phyloP scores from a whole-genome alignment of 2,797 vertebrate species.

The Sebastes umbrosus region DNA sequence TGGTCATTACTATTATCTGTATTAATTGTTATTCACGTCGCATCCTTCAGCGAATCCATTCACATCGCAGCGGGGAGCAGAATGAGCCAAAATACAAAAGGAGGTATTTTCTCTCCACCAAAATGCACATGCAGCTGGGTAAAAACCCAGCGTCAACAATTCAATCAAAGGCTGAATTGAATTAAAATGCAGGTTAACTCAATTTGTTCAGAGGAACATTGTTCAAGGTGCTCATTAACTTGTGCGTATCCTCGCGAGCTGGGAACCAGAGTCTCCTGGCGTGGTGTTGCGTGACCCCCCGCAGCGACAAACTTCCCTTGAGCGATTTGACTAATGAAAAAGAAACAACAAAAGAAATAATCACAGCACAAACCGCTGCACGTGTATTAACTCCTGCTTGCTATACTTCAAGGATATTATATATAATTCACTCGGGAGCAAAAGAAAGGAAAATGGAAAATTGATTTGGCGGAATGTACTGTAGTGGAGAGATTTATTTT shows the following conservation, averaged over 20 bases:
- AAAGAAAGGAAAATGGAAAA: conserved; percentile 61
- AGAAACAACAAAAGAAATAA: conserved; percentile 45
- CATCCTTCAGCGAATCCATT: conserved; percentile 15
- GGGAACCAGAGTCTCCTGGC: conserved; percentile 22
- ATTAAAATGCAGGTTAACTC: conserved; percentile 65
- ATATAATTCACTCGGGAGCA: conserved; percentile 69
- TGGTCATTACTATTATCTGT: conserved; percentile 9
- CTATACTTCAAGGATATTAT: conserved; percentile 72
- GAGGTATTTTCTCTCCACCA: conserved; percentile 2
- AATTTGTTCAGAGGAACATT: conserved; percentile 55
- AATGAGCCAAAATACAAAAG: conserved; percentile 17
- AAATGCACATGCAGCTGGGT: not conserved
- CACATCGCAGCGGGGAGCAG: conserved; percentile 6
- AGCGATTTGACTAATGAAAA: conserved; percentile 52
- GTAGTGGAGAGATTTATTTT: not conserved
- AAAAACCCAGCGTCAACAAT: conserved; percentile 12
- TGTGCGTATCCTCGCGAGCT: conserved; percentile 15
- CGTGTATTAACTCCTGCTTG: conserved; percentile 61
- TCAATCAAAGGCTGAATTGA: conserved; percentile 56
- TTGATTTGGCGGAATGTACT: conserved; percentile 52
- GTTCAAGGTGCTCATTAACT: conserved; percentile 61
- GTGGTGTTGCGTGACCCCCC: conserved; percentile 29
- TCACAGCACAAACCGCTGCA: conserved; percentile 40
- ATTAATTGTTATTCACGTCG: conserved; percentile 34
- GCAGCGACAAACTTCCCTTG: conserved; percentile 23